phyloP scores from a whole-genome alignment of 1,140 invertebrate genomes.

The Cryptotermes secundus region DNA sequence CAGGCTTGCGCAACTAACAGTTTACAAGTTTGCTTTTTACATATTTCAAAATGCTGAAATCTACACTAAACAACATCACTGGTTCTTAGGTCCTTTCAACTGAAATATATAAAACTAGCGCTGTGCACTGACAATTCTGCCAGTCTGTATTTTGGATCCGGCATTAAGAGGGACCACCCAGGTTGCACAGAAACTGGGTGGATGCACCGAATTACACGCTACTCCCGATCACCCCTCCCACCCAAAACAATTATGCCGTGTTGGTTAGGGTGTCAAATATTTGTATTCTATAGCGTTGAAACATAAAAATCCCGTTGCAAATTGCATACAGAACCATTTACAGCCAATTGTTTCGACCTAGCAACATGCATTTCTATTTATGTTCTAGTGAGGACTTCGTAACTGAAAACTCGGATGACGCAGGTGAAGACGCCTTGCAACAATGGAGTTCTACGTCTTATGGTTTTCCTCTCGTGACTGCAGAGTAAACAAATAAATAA shows the following conservation, averaged over 20 bases:
- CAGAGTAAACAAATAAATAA: no score
- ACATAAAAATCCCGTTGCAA: neutral
- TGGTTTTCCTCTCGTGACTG: no score
- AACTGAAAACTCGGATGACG: no score
- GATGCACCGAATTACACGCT: neutral
- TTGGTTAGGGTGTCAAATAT: neutral
- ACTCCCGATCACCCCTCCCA: neutral
- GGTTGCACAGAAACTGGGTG: neutral
- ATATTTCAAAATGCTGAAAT: no score
- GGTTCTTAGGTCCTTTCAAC: no score
- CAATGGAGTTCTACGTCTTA: no score
- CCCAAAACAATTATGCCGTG: neutral
- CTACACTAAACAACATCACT: no score
- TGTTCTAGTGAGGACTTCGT: neutral
- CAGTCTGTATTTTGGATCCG: neutral
- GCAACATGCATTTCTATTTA: neutral
- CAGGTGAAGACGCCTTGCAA: no score
- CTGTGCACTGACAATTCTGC: neutral
- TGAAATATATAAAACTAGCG: no score
- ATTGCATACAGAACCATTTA: neutral
- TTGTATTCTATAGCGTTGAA: neutral
- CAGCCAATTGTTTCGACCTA: neutral
- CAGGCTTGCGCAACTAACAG: no score
- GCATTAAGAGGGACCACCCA: neutral
- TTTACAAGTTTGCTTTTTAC: no score